These are phyloP conservation scores for Drosophila littoralis DNA, from an alignment of 1,140 invertebrate species.

Conservation along the genomic window DNA sequence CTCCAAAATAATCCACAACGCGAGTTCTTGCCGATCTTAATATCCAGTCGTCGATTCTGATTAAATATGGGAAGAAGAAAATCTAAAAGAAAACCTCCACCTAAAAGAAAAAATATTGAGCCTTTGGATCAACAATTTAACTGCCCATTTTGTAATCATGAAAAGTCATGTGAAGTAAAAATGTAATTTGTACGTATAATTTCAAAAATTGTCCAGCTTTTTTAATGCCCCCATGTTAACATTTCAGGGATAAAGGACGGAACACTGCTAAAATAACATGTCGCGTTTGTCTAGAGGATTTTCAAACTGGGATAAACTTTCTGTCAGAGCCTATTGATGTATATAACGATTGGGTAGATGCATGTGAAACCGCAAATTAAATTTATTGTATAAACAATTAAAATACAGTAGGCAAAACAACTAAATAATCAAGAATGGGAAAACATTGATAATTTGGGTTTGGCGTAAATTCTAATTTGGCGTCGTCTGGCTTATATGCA, in stretches of 20 bases:
- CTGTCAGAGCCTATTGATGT: constrained; percentile 99
- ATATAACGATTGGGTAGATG: constrained; percentile 99
- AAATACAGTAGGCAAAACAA: too few species aligned
- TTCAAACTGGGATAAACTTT: constrained; percentile 98
- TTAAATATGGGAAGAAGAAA: constrained; percentile 95
- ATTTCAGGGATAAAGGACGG: constrained; percentile 94
- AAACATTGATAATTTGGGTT: too few species aligned
- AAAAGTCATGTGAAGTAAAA: constrained; percentile 99
- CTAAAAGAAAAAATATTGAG: constrained; percentile 96
- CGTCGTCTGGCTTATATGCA: too few species aligned
- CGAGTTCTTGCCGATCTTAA: too few species aligned
- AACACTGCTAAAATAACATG: constrained; percentile 97
- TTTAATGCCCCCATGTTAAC: constrained; percentile 36
- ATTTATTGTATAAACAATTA: neutral
- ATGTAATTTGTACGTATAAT: constrained; percentile 89
- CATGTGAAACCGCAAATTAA: constrained; percentile 96
- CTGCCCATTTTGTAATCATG: constrained; percentile 99
- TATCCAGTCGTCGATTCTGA: neutral
- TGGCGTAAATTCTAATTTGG: too few species aligned
- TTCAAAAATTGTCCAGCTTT: neutral
- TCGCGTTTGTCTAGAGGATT: constrained; percentile 97
- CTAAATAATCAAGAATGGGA: too few species aligned
- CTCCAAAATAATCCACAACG: too few species aligned
- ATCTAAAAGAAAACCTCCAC: constrained; percentile 98
- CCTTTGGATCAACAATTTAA: constrained; percentile 98